phyloP scores from a whole-genome alignment of 2,113 vertebrate species.

The Python bivittatus region DNA sequence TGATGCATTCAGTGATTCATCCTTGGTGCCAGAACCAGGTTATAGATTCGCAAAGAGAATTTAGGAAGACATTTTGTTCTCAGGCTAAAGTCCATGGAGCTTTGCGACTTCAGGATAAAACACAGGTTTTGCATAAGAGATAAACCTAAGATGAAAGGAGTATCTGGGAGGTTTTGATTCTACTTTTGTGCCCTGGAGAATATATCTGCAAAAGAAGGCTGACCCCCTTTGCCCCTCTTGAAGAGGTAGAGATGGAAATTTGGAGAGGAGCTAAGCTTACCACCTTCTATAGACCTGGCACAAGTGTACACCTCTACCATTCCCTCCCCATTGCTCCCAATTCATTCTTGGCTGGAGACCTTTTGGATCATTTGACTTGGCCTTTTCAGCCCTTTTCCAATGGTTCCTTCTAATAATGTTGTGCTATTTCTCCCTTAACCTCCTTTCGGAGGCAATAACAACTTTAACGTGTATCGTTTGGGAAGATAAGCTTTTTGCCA shows the following conservation, averaged over 20 bases:
- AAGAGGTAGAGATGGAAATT: no score
- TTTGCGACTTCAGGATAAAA: background rate
- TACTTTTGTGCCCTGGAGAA: background rate
- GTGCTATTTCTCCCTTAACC: background rate
- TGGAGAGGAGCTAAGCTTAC: no score
- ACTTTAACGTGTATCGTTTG: background rate
- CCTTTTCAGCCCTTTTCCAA: background rate
- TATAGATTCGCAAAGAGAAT: conserved; percentile 36
- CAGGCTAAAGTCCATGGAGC: background rate
- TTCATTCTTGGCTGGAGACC: no score
- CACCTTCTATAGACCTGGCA: no score
- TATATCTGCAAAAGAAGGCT: background rate
- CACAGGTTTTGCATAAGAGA: background rate
- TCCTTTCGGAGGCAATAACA: background rate
- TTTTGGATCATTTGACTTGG: no score
- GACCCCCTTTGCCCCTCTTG: no score
- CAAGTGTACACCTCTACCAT: no score
- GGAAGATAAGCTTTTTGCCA: background rate
- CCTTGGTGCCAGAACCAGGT: conserved; percentile 37
- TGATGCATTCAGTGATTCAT: conserved; percentile 53
- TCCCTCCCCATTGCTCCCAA: no score
- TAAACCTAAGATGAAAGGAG: background rate
- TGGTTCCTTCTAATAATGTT: background rate
- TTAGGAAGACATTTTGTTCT: background rate
- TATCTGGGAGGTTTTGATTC: background rate